A percentile compares a stretch with the other conserved stretches of the same genome.
phyloP scores from a whole-genome alignment of 2,113 vertebrate species.

The Urocitellus parryii region DNA sequence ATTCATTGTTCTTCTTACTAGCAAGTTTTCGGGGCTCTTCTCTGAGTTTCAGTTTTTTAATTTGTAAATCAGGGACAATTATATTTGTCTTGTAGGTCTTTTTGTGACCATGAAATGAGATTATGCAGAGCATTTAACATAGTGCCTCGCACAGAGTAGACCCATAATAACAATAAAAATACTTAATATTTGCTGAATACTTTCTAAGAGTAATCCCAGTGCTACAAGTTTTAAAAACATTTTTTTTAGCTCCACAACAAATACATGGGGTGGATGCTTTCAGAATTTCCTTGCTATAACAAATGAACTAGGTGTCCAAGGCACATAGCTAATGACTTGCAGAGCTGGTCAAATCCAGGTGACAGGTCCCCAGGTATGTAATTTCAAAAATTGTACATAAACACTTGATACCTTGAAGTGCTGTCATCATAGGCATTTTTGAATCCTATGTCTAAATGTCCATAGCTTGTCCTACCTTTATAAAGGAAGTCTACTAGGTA shows the following conservation, averaged over 20 bases:
- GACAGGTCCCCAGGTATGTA: background rate
- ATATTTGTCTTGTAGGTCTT: background rate
- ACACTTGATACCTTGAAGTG: background rate
- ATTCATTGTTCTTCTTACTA: background rate
- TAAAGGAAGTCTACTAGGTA: background rate
- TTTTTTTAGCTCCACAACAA: background rate
- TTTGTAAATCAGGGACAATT: background rate
- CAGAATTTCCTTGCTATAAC: background rate
- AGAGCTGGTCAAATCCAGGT: background rate
- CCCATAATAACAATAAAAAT: too few species aligned
- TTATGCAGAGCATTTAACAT: background rate
- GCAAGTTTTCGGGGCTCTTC: background rate
- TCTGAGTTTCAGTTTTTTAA: background rate
- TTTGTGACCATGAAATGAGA: background rate
- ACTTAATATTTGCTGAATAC: too few species aligned
- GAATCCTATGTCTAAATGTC: background rate
- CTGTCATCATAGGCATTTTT: background rate
- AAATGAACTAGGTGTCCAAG: background rate
- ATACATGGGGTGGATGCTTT: background rate
- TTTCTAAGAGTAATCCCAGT: too few species aligned
- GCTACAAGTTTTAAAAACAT: background rate
- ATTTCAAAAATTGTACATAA: background rate
- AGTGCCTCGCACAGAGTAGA: background rate
- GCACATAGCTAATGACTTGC: constrained; percentile 8
- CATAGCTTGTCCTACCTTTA: background rate